Conservation (phyloP, 2,113 vertebrate species). For the Dermatemys mawii region DNA sequence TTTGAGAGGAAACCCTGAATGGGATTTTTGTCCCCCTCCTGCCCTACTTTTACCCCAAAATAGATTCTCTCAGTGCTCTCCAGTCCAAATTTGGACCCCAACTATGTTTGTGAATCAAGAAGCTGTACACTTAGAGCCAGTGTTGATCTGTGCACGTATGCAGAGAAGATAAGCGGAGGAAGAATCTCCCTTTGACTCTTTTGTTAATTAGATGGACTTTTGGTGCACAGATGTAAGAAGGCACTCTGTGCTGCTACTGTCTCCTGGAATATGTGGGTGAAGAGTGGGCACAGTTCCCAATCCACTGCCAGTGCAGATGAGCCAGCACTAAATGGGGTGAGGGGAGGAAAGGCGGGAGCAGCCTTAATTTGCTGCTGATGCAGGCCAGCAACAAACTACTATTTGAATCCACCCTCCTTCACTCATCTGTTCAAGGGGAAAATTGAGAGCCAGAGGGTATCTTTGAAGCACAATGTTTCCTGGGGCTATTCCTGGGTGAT, state of each 20-base stretch:
- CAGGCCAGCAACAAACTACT: not conserved
- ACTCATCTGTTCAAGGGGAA: not conserved
- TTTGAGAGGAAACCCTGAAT: not conserved
- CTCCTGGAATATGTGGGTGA: not conserved
- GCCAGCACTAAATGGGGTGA: fast-evolving
- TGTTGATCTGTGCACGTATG: not conserved
- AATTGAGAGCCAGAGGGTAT: not conserved
- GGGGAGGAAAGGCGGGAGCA: not conserved
- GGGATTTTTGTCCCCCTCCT: not conserved
- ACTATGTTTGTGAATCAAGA: not conserved
- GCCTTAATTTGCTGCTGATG: not conserved
- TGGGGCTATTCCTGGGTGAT: not conserved
- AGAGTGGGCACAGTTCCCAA: not conserved
- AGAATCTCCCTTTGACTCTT: not conserved
- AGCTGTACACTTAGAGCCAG: not conserved
- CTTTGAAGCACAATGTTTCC: not conserved
- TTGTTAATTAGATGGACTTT: not conserved
- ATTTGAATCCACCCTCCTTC: not conserved
- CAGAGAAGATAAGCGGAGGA: not conserved
- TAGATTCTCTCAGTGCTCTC: not conserved
- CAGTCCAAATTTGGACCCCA: not conserved
- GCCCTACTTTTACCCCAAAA: not conserved
- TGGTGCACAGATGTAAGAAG: not conserved
- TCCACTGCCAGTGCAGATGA: not conserved
- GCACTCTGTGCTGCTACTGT: not conserved